Conservation (phyloP, 1,140 invertebrate species). For the Pseudobourletiella spinata region DNA sequence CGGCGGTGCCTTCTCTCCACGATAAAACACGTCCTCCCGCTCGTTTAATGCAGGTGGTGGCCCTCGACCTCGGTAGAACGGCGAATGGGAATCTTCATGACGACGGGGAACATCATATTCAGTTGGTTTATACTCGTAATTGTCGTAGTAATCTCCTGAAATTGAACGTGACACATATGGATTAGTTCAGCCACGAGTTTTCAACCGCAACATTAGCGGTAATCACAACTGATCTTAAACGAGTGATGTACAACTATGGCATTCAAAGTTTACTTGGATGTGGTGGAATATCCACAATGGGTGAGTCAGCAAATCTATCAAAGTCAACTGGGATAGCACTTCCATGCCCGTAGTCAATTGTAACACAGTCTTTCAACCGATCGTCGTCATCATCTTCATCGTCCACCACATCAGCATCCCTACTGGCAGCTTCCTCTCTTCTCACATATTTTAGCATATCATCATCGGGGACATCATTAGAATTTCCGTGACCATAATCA, state of each 20-base stretch:
- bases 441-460: background rate
- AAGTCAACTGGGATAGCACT: background rate
- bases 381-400: conserved; percentile 18
- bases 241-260: background rate
- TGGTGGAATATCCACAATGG: background rate
- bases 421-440: background rate
- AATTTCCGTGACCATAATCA: conserved; percentile 18
- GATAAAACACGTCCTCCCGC: background rate
- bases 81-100: background rate
- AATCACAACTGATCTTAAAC: background rate
- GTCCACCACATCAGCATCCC: background rate
- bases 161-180: background rate
- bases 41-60: too few species aligned
- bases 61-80: background rate
- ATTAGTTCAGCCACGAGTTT: background rate
- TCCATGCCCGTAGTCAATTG: conserved; percentile 32
- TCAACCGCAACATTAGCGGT: background rate
- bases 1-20: too few species aligned
- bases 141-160: background rate
- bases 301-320: background rate
- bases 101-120: too few species aligned
- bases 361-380: conserved; percentile 11
- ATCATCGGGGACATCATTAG: background rate
- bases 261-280: conserved; percentile 7
- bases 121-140: too few species aligned